phyloP scores from a whole-genome alignment of 1,140 invertebrate genomes.

The Apis laboriosa region DNA sequence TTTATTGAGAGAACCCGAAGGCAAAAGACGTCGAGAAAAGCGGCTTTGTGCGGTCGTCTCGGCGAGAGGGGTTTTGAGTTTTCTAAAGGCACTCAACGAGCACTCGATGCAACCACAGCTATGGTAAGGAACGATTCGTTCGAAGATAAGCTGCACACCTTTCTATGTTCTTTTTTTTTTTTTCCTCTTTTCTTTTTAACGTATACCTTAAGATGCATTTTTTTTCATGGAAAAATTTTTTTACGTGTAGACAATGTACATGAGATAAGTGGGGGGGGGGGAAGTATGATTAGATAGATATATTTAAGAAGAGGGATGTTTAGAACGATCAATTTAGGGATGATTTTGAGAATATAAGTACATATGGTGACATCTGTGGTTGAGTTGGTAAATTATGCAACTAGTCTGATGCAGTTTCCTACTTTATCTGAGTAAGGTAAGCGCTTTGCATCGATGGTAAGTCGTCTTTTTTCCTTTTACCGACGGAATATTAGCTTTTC shows the following conservation, averaged over 20 bases:
- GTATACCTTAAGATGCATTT: background rate
- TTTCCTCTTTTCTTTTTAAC: background rate
- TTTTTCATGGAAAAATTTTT: background rate
- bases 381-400: background rate
- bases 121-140: constrained; percentile 41
- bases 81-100: constrained; percentile 67
- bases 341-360: background rate
- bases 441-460: constrained; percentile 11
- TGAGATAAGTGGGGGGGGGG: too few relatives aligned
- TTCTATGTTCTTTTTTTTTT: constrained; percentile 1
- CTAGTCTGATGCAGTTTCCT: background rate
- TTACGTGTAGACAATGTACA: background rate
- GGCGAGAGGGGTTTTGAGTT: constrained; percentile 39
- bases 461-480: constrained; percentile 27
- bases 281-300: background rate
- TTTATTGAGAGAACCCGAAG: constrained; percentile 47
- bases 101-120: constrained; percentile 54
- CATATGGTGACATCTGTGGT: background rate
- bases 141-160: constrained; percentile 27
- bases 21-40: constrained; percentile 61
- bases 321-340: background rate
- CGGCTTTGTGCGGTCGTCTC: constrained; percentile 53
- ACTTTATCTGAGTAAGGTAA: background rate
- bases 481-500: constrained; percentile 21
- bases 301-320: background rate